Conservation (phyloP, 2,113 vertebrate species). For the Brachyhypopomus occidentalis region DNA sequence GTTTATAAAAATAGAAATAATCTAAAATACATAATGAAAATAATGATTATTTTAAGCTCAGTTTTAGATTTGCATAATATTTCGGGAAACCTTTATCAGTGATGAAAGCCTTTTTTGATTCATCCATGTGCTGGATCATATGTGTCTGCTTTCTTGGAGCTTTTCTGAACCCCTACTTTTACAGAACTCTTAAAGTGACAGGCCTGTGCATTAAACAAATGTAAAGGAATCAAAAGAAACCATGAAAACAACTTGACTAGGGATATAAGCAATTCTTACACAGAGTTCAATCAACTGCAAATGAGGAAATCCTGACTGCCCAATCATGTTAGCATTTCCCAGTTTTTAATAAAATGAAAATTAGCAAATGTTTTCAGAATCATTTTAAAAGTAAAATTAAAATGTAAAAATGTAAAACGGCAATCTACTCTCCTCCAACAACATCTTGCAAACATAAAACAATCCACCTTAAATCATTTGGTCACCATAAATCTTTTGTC, state of each 20-base stretch:
- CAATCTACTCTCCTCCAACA: neutral
- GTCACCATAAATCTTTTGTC: neutral
- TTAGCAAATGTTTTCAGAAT: neutral
- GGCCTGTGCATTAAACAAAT: no score
- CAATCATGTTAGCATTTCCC: neutral
- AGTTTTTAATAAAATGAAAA: neutral
- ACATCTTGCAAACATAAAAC: neutral
- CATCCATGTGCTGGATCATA: no score
- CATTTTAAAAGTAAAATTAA: neutral
- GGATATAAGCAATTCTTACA: no score
- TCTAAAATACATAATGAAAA: slow-evolving; percentile 9
- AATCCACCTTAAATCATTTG: neutral
- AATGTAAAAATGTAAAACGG: neutral
- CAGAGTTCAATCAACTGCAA: no score
- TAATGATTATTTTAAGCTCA: neutral
- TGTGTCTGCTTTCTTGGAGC: no score
- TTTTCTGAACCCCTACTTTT: no score
- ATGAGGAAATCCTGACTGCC: neutral
- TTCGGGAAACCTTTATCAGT: neutral
- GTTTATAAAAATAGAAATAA: slow-evolving; percentile 26
- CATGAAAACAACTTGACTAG: no score
- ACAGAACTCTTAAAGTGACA: no score
- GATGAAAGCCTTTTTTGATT: neutral
- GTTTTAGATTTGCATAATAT: neutral
- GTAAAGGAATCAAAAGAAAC: no score